Evolutionary conservation across 1,140 invertebrate genomes (phyloP), one percentile per base, ranked within the genome.

Genomic region (Drosophila bipectinata): DNA sequence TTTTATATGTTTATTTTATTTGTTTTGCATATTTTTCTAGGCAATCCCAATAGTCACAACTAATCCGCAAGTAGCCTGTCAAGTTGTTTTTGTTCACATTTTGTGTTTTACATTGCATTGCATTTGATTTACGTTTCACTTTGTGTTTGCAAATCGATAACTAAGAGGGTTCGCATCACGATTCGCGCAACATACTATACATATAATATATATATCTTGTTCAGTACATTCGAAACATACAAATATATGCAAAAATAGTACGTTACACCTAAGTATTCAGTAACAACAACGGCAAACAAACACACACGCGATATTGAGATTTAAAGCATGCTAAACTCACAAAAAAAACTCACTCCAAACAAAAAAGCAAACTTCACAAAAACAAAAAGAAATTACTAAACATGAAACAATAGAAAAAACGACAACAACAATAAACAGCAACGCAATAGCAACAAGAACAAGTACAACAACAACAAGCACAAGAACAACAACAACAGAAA

Each of bases 1-100:
- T 24, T 45, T 61, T 52, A 24, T 58, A 34, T 58, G 9, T 66
- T 49, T 63, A 53, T 52, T 53, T 67, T 48, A 67, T 72, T 62
- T 26, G 37, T 64, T 79, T 76, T 81, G 72, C 82, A 79, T 73
- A 90, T 90, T 73, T 45, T 91, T 91, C 74, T 91, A 91, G 90
- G 90, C 69, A 91, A 91, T 64, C 90, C 90, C 79, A 89, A 85
- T 91, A 91, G 90, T 90, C 90, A 91, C 75, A 87, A 91, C 81
- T 87, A 91, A 91, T 88, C 73, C 26, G 26, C 69, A 87, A 90
- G 48, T 75, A 75, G 64, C 59, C 77, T 77, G 75, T 77, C 69
- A 75, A 71, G 72, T 84, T 68, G 79, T 79, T 89, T 88, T 45
- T 74, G 79, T 87, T 82, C 59, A 87, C 83, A 63, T 83, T 77